Conservation (phyloP, 2,113 vertebrate genomes). For the Triplophysa rosa region DNA sequence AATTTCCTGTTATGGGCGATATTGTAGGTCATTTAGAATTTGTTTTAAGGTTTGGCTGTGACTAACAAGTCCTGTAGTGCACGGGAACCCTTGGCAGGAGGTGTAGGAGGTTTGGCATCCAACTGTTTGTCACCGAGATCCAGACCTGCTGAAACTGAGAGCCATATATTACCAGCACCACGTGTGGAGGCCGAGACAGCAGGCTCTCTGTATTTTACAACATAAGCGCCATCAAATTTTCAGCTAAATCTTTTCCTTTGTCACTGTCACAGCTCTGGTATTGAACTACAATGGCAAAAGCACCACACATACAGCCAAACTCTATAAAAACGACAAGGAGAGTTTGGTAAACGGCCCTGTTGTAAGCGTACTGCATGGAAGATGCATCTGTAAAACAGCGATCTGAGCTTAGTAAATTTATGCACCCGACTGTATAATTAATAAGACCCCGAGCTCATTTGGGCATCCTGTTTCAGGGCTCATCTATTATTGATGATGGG, state of each 20-base stretch:
- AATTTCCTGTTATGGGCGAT: background rate
- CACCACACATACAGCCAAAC: background rate
- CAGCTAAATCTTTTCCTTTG: background rate
- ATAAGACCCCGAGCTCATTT: conserved; percentile 60
- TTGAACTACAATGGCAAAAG: background rate
- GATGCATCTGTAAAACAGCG: conserved; percentile 17
- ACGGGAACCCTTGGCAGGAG: conserved; percentile 55
- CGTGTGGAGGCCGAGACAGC: conserved; percentile 34
- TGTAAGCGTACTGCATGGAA: background rate
- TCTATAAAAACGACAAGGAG: conserved; percentile 5
- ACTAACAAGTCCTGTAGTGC: background rate
- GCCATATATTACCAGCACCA: conserved; percentile 20
- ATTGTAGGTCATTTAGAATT: background rate
- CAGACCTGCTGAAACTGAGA: conserved; percentile 48
- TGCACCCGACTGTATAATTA: conserved; percentile 69
- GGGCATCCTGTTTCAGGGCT: conserved; percentile 61
- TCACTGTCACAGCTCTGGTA: background rate
- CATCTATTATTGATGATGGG: conserved; percentile 68
- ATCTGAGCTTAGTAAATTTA: conserved; percentile 43
- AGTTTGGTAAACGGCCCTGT: conserved; percentile 13
- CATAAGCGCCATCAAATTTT: conserved; percentile 6
- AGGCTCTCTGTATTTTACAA: conserved; percentile 4
- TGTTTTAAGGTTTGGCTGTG: background rate
- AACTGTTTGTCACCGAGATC: conserved; percentile 32
- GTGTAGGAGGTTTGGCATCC: conserved; percentile 61